Evolutionary conservation across 2,888 invertebrate species (phyloP), one percentile per base, ranked within the genome.

Genomic region (Cryptops parisi): DNA sequence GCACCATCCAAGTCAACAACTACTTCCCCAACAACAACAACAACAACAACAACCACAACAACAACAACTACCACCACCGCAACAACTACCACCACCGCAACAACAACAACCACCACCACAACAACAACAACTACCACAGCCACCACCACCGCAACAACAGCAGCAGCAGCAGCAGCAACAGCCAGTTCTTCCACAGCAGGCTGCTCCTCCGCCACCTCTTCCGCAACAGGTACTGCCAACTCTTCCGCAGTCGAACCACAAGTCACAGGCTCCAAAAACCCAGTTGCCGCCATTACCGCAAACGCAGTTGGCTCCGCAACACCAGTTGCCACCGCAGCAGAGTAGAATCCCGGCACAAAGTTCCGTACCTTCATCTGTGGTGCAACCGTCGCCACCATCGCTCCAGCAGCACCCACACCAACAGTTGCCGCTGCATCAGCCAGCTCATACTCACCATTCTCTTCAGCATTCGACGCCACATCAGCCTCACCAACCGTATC

Each of bases 41-140:
- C 41, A 26, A 26, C 47, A 43, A 23, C 53, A 48, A 22, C 48
- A 41, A 40, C 43, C 6, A 17, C 48, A 48, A 21, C 48, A 48
- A 9, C 25, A 2, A 9, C 47, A 47, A 2, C 47, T 25, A 12
- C 47, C 12, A 3, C 9, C 24, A 33, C 15, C 33, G 5, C 41
- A 26, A 26, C 39, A 25, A 23, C 53, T 33, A 22, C 41, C 25
- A 40, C 43, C 6, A 12, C 48, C 33, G 12, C 48, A 48, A 9
- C 25, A 2, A 23, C 47, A 25, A 1, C 49, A 54, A 3, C 24
- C 22, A 25, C 50, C 33, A 21, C 46, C 15, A 39, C 46, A 25
- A 27, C 47, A 47, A n/a, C 47, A 15, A 26, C 49, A 6, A 38
- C 49, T 38, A 6, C 49, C 33, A 17, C 49, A 33, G 22, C 49